phyloP scores from a whole-genome alignment of 1,140 invertebrate genomes.

The Heliothis subflexa region DNA sequence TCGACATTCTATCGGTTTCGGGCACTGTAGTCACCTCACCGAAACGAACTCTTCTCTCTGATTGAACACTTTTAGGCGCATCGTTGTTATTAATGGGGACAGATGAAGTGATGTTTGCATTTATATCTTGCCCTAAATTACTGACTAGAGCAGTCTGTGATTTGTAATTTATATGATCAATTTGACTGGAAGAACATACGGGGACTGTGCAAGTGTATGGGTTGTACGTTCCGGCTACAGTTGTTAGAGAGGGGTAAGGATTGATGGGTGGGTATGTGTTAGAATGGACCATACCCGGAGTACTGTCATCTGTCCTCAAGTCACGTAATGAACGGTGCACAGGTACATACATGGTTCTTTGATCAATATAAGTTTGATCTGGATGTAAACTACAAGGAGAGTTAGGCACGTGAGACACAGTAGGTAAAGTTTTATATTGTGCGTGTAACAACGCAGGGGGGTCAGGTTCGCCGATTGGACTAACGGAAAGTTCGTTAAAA shows the following conservation, averaged over 20 bases:
- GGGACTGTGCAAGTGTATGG: slow-evolving; percentile 77
- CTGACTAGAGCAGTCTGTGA: slow-evolving; percentile 64
- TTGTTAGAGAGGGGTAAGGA: slow-evolving; percentile 79
- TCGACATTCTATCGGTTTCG: slow-evolving; percentile 69
- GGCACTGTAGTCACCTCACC: slow-evolving; percentile 77
- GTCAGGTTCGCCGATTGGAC: slow-evolving; percentile 71
- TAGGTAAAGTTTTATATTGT: slow-evolving; percentile 78
- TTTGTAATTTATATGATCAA: slow-evolving; percentile 58
- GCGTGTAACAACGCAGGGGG: slow-evolving; percentile 81
- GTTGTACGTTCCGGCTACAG: slow-evolving; percentile 81
- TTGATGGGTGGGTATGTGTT: slow-evolving; percentile 77
- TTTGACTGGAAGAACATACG: slow-evolving; percentile 65
- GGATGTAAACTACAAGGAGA: slow-evolving; percentile 79
- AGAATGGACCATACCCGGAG: slow-evolving; percentile 77
- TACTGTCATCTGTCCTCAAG: slow-evolving; percentile 67
- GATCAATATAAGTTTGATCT: slow-evolving; percentile 68
- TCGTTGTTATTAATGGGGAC: slow-evolving; percentile 64
- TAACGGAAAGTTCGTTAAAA: slow-evolving; percentile 69
- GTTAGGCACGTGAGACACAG: slow-evolving; percentile 81
- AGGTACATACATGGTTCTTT: slow-evolving; percentile 52
- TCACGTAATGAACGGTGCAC: slow-evolving; percentile 70
- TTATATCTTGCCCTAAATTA: slow-evolving; percentile 71
- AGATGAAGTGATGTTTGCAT: slow-evolving; percentile 73
- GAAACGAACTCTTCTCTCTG: slow-evolving; percentile 83
- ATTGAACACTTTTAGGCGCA: slow-evolving; percentile 72